Evolutionary conservation across 2,888 invertebrate genomes (phyloP).

Genomic region (Ormyrus pomaceus): DNA sequence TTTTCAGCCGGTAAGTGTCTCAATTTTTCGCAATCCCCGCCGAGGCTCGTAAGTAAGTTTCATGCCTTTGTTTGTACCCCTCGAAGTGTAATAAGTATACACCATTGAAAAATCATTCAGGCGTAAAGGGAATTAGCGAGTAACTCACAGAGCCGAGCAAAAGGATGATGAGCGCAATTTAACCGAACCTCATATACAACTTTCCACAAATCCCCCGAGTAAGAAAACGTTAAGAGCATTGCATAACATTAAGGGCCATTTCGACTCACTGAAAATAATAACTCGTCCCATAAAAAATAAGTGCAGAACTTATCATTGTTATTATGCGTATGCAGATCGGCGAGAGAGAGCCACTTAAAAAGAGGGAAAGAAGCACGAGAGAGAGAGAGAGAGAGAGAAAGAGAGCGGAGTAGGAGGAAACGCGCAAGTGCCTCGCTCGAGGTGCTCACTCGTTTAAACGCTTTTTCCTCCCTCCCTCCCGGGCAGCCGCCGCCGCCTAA

Average conservation of each 20-base stretch:
- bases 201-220: too few relatives aligned
- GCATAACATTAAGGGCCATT: too few relatives aligned
- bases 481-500: background rate
- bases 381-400: background rate
- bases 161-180: too few relatives aligned
- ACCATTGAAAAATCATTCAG: too few relatives aligned
- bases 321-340: slow-evolving; percentile 38
- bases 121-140: too few relatives aligned
- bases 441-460: slow-evolving; percentile 47
- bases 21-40: background rate
- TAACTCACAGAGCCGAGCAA: too few relatives aligned
- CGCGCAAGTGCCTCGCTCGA: slow-evolving; percentile 46
- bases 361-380: background rate
- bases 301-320: slow-evolving; percentile 24
- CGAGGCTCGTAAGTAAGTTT: slow-evolving; percentile 26
- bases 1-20: slow-evolving; percentile 72
- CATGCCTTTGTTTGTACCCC: too few relatives aligned
- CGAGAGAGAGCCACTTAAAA: slow-evolving; percentile 12
- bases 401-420: slow-evolving; percentile 8
- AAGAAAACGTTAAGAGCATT: too few relatives aligned
- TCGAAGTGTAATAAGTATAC: too few relatives aligned
- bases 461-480: slow-evolving; percentile 21
- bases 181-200: too few relatives aligned
- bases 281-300: background rate
- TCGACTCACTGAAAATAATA: background rate